These are phyloP conservation scores for Ornithorhynchus anatinus DNA, from an alignment of 2,113 vertebrate genomes.

Conservation along the genomic window DNA sequence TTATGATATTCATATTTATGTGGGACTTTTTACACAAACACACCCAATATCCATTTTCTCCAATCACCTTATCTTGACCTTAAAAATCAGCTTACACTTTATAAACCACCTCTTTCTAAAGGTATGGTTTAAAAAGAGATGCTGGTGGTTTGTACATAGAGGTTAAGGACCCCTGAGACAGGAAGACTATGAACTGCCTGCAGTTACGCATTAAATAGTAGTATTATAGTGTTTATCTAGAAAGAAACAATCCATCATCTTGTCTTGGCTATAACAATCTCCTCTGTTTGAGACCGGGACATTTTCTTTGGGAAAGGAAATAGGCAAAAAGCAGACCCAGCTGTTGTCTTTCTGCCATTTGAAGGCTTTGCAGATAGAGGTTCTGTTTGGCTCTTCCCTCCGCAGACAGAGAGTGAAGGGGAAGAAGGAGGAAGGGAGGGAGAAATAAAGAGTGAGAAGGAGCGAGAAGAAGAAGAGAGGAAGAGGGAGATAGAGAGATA, in stretches of 20 bases:
- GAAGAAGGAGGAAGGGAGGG: neutral
- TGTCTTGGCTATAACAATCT: neutral
- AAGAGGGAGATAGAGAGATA: too few relatives aligned
- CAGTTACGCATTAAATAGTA: neutral
- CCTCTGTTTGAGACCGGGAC: neutral
- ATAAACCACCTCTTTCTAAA: neutral
- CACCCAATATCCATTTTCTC: too few relatives aligned
- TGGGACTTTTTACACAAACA: too few relatives aligned
- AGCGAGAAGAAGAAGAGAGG: too few relatives aligned
- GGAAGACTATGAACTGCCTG: neutral
- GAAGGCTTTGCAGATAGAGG: too few relatives aligned
- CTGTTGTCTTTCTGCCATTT: too few relatives aligned
- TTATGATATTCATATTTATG: too few relatives aligned
- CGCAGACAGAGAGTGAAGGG: neutral
- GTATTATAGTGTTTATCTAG: conserved; percentile 8
- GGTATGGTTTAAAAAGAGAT: neutral
- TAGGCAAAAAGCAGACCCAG: too few relatives aligned
- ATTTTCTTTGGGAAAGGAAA: conserved; percentile 3
- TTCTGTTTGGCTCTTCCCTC: too few relatives aligned
- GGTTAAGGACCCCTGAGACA: neutral
- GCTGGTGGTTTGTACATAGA: neutral
- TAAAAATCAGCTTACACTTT: neutral
- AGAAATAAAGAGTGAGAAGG: neutral
- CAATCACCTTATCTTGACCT: too few relatives aligned
- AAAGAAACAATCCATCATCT: conserved; percentile 20